Evolutionary conservation across 2,888 invertebrate genomes (phyloP), one percentile per base, ranked within the genome.

Genomic region (Suillia variegata): DNA sequence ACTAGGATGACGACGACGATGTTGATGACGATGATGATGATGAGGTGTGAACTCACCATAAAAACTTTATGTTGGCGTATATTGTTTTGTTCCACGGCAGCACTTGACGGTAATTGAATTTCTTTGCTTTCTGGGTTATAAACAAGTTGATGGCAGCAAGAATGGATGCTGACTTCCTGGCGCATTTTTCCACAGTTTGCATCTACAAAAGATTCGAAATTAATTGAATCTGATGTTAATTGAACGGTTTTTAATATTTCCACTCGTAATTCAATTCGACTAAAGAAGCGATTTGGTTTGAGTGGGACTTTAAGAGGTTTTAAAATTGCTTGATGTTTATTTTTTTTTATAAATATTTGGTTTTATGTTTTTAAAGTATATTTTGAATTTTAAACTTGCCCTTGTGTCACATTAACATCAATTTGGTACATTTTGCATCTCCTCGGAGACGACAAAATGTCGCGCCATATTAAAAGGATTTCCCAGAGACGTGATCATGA

Each of bases 71-170:
- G 31, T 42, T 48, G 15, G 33, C 38, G 51, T 61, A n/a, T n/a
- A n/a, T n/a, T n/a, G 62, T 61, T 67, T 74, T 73, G 74, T 74
- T 71, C 70, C 69, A 72, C 66, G 66, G 65, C 64, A 70, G 70
- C 79, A 76, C 80, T 80, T 76, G 79, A 80, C 73, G 70, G 79
- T 80, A 79, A 79, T 79, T 79, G 79, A 79, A 80, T 80, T 77
- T 79, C 74, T 67, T 20, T 45, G 6, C 18, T 18, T 45, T 20
- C 45, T 45, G 45, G 45, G 20, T 20, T 45, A 18, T 45, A 45
- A 45, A 20, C 45, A 17, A 45, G 45, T 45, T 38, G 6, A 8
- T n/a, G 31, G 6, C 31, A 6, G 31, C 31, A 31, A n/a, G 38
- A 38, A 4, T n/a, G 10, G 38, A 13, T 38, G 10, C 6, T 38